phyloP scores from a whole-genome alignment of 2,113 vertebrate species.

The Emydura subglobosa region DNA sequence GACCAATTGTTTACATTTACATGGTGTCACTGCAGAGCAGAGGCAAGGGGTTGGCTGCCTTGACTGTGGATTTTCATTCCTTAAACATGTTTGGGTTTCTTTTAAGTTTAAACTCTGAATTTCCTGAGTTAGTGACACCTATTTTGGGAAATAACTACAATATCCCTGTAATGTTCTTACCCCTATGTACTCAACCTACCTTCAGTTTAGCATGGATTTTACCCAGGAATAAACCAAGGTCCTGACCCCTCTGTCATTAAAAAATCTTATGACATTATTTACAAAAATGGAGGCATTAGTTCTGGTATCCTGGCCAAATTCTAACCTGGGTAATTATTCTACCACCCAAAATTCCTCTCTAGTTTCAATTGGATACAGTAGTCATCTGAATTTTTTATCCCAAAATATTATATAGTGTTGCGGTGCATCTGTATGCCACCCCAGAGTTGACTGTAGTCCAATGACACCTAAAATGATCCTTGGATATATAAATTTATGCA shows the following conservation, averaged over 20 bases:
- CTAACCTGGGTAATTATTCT: not conserved
- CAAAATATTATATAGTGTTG: not conserved
- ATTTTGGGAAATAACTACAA: not conserved
- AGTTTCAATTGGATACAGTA: not conserved
- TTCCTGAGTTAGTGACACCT: not conserved
- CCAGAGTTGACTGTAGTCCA: not conserved
- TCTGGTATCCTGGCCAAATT: not conserved
- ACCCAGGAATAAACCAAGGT: not conserved
- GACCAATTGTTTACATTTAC: not conserved
- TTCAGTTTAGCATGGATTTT: not conserved
- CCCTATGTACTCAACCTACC: not conserved
- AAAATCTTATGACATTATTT: not conserved
- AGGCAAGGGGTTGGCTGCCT: not conserved
- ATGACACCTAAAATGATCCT: not conserved
- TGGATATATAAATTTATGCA: not conserved
- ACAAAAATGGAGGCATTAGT: not conserved
- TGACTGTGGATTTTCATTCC: not conserved
- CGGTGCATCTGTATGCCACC: not conserved
- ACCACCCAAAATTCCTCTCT: not conserved
- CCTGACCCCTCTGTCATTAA: not conserved
- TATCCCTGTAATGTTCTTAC: not conserved
- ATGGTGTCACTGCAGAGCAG: not conserved
- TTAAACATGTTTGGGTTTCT: not conserved
- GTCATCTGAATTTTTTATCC: not conserved
- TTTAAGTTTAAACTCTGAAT: not conserved